These are phyloP conservation scores for Strigamia crassipes DNA, from an alignment of 2,888 invertebrate genomes.

Conservation along the genomic window DNA sequence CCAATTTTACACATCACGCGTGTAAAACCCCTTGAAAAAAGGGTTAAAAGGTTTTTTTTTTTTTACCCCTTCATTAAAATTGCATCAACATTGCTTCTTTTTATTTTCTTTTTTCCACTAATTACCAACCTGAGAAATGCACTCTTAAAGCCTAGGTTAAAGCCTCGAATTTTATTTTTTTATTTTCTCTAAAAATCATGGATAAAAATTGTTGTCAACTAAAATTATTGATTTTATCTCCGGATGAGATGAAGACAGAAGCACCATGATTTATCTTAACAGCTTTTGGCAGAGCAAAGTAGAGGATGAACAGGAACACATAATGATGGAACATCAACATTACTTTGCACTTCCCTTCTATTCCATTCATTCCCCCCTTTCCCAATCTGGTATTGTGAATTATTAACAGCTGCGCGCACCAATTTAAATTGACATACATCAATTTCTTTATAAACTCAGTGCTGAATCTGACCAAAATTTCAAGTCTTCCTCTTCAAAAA, in stretches of 20 bases:
- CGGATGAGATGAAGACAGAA: not conserved
- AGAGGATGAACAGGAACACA: not conserved
- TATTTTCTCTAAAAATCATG: no score
- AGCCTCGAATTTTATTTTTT: no score
- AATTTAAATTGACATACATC: not conserved
- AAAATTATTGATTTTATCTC: slow-evolving; percentile 3
- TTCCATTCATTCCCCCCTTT: slow-evolving; percentile 4
- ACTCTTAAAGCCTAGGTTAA: no score
- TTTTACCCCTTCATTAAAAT: not conserved
- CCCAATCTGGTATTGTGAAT: not conserved
- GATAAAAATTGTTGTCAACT: not conserved
- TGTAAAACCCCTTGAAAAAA: not conserved
- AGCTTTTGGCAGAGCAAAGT: not conserved
- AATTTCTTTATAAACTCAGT: not conserved
- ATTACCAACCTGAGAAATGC: not conserved
- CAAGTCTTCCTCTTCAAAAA: not conserved
- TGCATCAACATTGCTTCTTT: not conserved
- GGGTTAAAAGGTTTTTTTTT: not conserved
- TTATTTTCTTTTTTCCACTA: not conserved
- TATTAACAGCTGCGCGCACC: not conserved
- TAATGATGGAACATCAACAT: not conserved
- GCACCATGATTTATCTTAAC: not conserved
- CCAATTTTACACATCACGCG: not conserved
- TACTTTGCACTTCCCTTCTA: not conserved
- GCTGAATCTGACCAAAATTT: not conserved